Percentiles rank a stretch among this genome's conserved stretches.
These are phyloP conservation scores for Oophaga pumilio DNA, from an alignment of 2,113 vertebrate genomes.

Conservation along the genomic window DNA sequence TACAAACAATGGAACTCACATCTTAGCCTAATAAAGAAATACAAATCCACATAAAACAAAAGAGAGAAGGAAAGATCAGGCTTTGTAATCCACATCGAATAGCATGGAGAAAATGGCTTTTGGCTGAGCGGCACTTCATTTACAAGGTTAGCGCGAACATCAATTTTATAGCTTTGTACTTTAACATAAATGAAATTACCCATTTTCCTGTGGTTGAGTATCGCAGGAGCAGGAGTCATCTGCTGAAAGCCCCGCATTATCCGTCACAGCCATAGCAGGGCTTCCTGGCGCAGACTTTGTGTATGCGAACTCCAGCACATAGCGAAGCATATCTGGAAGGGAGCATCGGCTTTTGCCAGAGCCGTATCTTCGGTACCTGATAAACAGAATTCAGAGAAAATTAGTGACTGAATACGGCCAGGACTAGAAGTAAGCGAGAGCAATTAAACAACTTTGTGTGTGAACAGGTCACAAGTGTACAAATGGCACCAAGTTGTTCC, in stretches of 20 bases:
- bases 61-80: conserved; percentile 18
- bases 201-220: conserved; percentile 18
- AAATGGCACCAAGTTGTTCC: background rate
- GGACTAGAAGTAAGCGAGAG: too few relatives aligned
- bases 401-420: background rate
- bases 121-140: conserved; percentile 39
- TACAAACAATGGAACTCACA: background rate
- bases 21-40: conserved; percentile 19
- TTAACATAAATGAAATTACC: conserved; percentile 60
- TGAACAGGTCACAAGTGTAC: too few relatives aligned
- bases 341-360: conserved; percentile 86
- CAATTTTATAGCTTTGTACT: conserved; percentile 35
- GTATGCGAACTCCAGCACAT: conserved; percentile 88
- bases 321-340: conserved; percentile 91
- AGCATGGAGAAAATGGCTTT: conserved; percentile 35
- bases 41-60: conserved; percentile 22
- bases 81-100: conserved; percentile 46
- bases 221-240: conserved; percentile 47
- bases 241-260: background rate
- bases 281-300: conserved; percentile 72
- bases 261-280: background rate
- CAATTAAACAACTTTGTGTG: too few relatives aligned
- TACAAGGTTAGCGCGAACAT: conserved; percentile 46
- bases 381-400: background rate
- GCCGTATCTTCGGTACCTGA: conserved; percentile 90